Base-by-base conservation (phyloP, 2,888 invertebrate species). In the Morpho deidamia region DNA sequence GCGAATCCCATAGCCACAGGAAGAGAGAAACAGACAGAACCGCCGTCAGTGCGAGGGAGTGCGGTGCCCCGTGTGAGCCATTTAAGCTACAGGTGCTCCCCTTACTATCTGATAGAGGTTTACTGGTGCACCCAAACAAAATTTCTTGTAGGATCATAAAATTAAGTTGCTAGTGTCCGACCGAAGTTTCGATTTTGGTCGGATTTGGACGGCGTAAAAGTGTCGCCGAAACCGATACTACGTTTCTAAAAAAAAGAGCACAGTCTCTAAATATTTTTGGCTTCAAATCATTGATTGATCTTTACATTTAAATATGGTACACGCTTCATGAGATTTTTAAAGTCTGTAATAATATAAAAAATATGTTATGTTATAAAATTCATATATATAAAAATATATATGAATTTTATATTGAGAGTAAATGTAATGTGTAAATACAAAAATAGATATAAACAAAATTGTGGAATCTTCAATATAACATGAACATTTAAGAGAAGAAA, bases 11-110 rank as follows among this genome's bases (percentile, higher is more conserved):
- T 85, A 80, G 83, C 89, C 90, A 90, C 90, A 90, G 90, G 85
- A 89, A 90, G 90, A 90, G 90, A 90, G 90, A 83, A 87, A 89
- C 90, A 90, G 90, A 89, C 89, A 88, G 86, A 83, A 80, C 89
- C 89, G 81, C 87, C 89, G 89, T 83, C 82, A 85, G 87, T 84
- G 87, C 82, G 81, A 76, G 80, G 76, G 67, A 63, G 83, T 81
- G 85, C 80, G 78, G 83, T 80, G 81, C 83, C 81, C 82, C 79
- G 81, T 81, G 83, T 79, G 71, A 83, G 85, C 85, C 76, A 77
- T 79, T 79, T 79, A 82, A 86, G 84, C 85, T 74, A 68, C 65
- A 59, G 72, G 88, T 88, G 86, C 86, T 76, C 79, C 80, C 82
- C 78, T 74, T 71, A 74, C 76, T 77, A 79, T 75, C 74, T 75